Evolutionary conservation across 2,888 invertebrate genomes (phyloP), one percentile per base, ranked within the genome.

Genomic region (Oscheius sp.): DNA sequence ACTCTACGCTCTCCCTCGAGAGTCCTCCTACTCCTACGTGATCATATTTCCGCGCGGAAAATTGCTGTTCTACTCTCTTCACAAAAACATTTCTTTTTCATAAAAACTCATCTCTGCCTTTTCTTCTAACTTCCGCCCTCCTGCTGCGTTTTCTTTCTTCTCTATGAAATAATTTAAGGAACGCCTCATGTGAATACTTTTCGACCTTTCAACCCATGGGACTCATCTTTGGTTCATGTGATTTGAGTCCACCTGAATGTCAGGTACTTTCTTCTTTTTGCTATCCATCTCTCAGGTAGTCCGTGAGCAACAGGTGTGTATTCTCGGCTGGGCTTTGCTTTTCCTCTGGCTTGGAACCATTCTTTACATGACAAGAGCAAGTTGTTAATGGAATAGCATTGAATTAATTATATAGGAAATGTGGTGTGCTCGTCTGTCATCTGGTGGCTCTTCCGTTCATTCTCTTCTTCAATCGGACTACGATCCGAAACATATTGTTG

Each of bases 291-390:
- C 26, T 28, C 59, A 67, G 38, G 47, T 47, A 8, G n/a, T 59
- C 14, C 66, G 75, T 17, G 75, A 75, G 50, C 54, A 70, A 8
- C 72, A 72, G 38, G 71, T 75, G 4, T 73, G 75, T 38, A 71
- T 72, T 9, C 64, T 73, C 17, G 75, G 75, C 22, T 75, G 75
- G 75, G 63, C 69, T 8, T 45, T 75, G 12, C 65, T 75, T 20
- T 57, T 75, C 26, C 66, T 75, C 24, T 75, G 75, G 75, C 56
- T 75, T 32, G 61, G 66, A 5, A 75, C 70, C 45, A 71, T 75
- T 24, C 69, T 75, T 67, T 75, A 73, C 62, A 75, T 75, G 72
- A 75, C 75, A 45, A 70, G 69, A 59, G 75, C 66, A 22, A 62
- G 28, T 28, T 51, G 20, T 28, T 9, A 5, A 12, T 9, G 26